Evolutionary conservation across 2,113 vertebrate genomes (phyloP).

Genomic region (Macrotus californicus): DNA sequence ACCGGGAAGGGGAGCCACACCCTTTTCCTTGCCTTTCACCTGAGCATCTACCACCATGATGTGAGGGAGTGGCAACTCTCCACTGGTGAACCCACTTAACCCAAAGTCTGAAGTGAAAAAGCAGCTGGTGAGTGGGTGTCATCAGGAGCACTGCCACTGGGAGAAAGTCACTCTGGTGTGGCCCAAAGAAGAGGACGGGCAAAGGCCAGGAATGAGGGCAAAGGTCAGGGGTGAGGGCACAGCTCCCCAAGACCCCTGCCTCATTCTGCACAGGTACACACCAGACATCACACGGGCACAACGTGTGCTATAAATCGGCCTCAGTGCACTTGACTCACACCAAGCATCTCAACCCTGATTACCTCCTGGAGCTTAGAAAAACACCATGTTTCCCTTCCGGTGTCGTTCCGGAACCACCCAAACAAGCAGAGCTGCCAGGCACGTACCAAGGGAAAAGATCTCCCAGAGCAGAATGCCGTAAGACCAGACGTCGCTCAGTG

Average conservation of each 20-base stretch:
- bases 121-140: neutral
- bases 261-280: neutral
- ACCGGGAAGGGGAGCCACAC: neutral
- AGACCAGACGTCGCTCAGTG: slow-evolving; percentile 97
- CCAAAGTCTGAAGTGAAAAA: neutral
- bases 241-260: neutral
- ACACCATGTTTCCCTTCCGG: neutral
- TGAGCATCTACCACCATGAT: neutral
- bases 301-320: accelerated
- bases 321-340: neutral
- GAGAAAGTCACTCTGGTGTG: neutral
- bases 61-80: neutral
- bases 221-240: neutral
- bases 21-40: neutral
- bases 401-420: neutral
- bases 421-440: neutral
- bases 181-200: neutral
- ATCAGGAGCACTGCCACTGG: neutral
- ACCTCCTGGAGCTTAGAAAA: neutral
- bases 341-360: neutral
- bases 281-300: accelerated
- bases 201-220: neutral
- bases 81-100: neutral
- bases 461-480: slow-evolving; percentile 98
- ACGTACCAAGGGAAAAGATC: slow-evolving; percentile 97